A percentile compares a stretch with the other conserved stretches of the same genome.
phyloP scores from a whole-genome alignment of 2,797 vertebrate genomes.

The Gymnothorax javanicus region DNA sequence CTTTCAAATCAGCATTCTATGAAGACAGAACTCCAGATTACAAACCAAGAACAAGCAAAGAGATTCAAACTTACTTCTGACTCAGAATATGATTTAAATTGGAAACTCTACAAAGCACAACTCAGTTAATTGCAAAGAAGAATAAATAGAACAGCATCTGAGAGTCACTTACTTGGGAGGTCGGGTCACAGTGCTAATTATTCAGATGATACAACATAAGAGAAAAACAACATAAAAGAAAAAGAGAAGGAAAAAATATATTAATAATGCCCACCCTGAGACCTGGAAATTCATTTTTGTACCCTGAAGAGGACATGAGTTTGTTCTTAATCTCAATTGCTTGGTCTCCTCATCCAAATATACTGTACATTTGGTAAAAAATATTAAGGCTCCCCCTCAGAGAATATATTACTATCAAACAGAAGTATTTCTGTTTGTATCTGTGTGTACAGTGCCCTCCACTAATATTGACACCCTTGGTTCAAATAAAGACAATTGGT shows the following conservation, averaged over 20 bases:
- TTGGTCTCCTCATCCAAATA: too few species aligned
- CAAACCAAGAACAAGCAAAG: neutral
- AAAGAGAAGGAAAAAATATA: neutral
- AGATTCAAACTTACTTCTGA: neutral
- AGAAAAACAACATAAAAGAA: neutral
- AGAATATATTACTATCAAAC: too few species aligned
- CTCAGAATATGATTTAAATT: neutral
- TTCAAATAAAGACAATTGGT: too few species aligned
- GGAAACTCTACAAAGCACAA: neutral
- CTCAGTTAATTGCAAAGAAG: neutral
- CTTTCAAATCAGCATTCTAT: constrained; percentile 3
- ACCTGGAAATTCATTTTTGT: neutral
- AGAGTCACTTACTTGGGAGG: constrained; percentile 72
- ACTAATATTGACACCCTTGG: too few species aligned
- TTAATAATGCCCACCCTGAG: neutral
- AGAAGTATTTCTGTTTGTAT: too few species aligned
- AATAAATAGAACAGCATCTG: neutral
- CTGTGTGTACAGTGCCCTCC: too few species aligned
- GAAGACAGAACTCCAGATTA: constrained; percentile 22
- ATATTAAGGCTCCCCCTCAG: too few species aligned
- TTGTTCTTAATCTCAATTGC: neutral
- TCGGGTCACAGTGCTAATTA: constrained; percentile 70
- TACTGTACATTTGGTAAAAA: too few species aligned
- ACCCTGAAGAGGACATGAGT: neutral
- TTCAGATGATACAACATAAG: neutral